Base-by-base conservation (phyloP, 2,888 invertebrate genomes). In the Lepidochitona cinerea region DNA sequence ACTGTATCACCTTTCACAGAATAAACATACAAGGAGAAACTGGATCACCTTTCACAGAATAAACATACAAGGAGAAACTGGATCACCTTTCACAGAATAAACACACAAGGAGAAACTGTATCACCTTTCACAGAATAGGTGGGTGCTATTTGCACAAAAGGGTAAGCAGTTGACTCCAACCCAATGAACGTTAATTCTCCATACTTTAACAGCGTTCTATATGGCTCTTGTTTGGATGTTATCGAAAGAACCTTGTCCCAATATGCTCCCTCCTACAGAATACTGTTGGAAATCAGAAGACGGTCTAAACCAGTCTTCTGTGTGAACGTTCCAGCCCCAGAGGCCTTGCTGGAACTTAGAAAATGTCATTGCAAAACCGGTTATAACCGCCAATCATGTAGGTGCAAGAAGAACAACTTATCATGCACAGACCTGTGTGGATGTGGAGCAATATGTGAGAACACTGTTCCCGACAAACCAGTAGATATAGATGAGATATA, bases 401-500 rank as follows among this genome's bases (percentile, higher is more conserved):
- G 59, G 23, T 54, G 7, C 23, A 18, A 23, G n/a, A 54, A 54
- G 59, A 18, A 54, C 23, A 9, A 54, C 12, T 23, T 54, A n/a
- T 7, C 23, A 54, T 54, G 59, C 7, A 54, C 59, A 54, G 59
- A 18, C 59, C 9, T 54, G 59, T 54, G 59, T 54, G 59, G 59
- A 23, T 54, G 59, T 54, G 29, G 23, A 54, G 59, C 9, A 12
- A 26, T n/a, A 54, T 12, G 59, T 26, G 12, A 54, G 59, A 54
- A 54, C 23, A 23, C 23, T 18, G 59, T 54, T 9, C 59, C 9
- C 7, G 59, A 54, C 9, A 54, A n/a, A 26, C 59, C 59, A 7
- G n/a, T 54, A n/a, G 59, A 54, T 12, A 54, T 7, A 54, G 59
- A 54, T 54, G 59, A 54, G n/a, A n/a, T n/a, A n/a, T n/a, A n/a